A percentile compares a stretch with the other conserved stretches of the same genome.
These are phyloP conservation scores for Rhopalosiphum nymphaeae DNA, from an alignment of 2,888 invertebrate genomes.

Conservation along the genomic window DNA sequence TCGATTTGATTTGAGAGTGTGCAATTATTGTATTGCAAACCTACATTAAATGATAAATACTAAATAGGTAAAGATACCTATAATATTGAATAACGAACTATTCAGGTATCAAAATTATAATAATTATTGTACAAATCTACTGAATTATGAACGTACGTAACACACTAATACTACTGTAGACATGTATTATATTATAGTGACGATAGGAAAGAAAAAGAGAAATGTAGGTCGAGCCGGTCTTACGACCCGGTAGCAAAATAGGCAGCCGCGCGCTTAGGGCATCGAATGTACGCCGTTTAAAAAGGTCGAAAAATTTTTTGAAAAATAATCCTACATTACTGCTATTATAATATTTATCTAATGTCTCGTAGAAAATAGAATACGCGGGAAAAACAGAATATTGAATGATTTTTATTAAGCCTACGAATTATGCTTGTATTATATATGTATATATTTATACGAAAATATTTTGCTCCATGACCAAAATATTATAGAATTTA, in stretches of 20 bases:
- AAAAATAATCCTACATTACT: neutral
- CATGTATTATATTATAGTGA: neutral
- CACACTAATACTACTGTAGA: neutral
- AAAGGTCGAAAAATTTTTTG: neutral
- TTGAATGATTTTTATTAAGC: neutral
- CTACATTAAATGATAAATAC: neutral
- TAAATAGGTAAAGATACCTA: neutral
- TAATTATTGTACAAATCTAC: neutral
- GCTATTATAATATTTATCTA: neutral
- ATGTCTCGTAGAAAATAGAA: neutral
- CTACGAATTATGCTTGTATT: neutral
- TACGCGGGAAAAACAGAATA: neutral
- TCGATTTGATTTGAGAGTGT: neutral
- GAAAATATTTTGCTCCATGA: neutral
- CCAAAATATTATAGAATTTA: neutral
- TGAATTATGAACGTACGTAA: neutral
- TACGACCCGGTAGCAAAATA: neutral
- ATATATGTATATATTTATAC: neutral
- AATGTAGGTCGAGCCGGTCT: constrained; percentile 17
- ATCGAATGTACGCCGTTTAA: neutral
- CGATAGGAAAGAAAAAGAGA: constrained; percentile 9
- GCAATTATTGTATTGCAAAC: neutral
- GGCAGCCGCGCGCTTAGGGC: neutral
- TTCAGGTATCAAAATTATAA: neutral
- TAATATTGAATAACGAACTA: neutral